A percentile compares a stretch with the other conserved stretches of the same genome.
phyloP scores from a whole-genome alignment of 2,797 vertebrate genomes.

The Melanotaenia nigrans region DNA sequence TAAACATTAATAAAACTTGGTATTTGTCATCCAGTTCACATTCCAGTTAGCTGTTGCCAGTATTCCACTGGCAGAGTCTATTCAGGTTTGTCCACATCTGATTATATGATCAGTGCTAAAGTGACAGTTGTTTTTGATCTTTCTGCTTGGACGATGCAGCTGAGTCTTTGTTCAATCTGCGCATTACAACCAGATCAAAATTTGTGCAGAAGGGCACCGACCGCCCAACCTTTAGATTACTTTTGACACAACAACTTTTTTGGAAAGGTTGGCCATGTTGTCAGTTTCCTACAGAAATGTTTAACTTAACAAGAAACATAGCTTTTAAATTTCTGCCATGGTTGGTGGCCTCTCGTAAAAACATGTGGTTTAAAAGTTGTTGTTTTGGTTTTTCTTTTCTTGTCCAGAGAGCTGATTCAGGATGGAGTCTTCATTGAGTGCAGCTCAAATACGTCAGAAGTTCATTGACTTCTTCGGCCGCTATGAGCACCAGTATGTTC shows the following conservation, averaged over 20 bases:
- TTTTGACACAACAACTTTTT: neutral
- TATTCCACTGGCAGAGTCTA: neutral
- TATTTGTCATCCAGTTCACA: neutral
- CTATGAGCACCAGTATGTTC: constrained; percentile 92
- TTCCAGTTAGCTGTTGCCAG: too few species aligned
- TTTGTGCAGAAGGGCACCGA: neutral
- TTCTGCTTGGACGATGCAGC: neutral
- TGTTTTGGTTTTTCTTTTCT: constrained; percentile 1
- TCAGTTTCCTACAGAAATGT: neutral
- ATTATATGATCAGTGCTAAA: neutral
- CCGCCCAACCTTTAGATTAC: neutral
- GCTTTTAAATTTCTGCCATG: neutral
- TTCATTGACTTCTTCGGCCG: constrained; percentile 94
- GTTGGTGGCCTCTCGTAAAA: neutral
- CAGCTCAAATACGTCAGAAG: constrained; percentile 91
- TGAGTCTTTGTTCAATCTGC: neutral
- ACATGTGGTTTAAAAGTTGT: neutral
- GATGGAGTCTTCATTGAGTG: constrained; percentile 89
- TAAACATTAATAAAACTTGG: too few species aligned
- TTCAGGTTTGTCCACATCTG: neutral
- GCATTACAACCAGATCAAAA: neutral
- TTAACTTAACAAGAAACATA: constrained; percentile 1
- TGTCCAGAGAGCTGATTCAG: constrained; percentile 60
- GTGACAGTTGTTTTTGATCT: neutral
- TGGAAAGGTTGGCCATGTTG: neutral